Conservation (phyloP, 2,888 invertebrate genomes). For the Fabriciana adippe region DNA sequence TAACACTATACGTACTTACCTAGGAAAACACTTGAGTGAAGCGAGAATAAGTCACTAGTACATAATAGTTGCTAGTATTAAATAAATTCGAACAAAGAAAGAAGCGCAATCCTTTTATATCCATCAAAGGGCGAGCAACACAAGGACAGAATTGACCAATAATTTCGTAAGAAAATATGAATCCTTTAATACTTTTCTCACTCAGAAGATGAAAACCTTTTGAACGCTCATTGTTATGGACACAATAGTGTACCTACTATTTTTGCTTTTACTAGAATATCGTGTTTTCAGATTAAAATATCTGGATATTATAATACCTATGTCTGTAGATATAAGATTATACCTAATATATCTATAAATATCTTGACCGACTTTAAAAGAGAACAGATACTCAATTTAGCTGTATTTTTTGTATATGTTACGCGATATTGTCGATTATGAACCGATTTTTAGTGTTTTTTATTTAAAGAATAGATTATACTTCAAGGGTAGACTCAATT, state of each 20-base stretch:
- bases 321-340: not conserved
- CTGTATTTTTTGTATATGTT: too few species aligned
- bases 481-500: too few species aligned
- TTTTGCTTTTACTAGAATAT: constrained; percentile 10
- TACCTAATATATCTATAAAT: too few species aligned
- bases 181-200: constrained; percentile 49
- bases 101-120: constrained; percentile 56
- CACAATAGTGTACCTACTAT: constrained; percentile 27
- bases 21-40: too few species aligned
- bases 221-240: constrained; percentile 35
- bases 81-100: constrained; percentile 61
- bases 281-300: constrained; percentile 13
- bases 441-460: too few species aligned
- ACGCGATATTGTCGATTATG: too few species aligned
- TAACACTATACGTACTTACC: too few species aligned
- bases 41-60: too few species aligned
- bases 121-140: constrained; percentile 60
- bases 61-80: not conserved
- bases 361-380: too few species aligned
- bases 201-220: constrained; percentile 39
- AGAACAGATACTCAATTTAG: too few species aligned
- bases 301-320: not conserved
- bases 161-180: constrained; percentile 60
- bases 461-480: too few species aligned
- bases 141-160: constrained; percentile 59